Conservation (phyloP, 2,797 vertebrate species). For the Aselliscus stoliczkanus region DNA sequence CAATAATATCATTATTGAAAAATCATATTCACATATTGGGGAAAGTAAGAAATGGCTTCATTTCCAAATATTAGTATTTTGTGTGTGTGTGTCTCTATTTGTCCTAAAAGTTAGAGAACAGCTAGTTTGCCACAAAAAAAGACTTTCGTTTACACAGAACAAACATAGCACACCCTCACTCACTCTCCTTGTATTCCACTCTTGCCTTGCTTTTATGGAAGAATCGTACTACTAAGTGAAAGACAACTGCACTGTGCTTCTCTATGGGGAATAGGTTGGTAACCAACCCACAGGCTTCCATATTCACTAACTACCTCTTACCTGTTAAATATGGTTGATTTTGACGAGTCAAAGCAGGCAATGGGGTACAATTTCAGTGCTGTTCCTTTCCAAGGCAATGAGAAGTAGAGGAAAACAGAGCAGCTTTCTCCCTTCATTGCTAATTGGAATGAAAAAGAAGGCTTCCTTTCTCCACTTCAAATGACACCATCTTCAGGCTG, state of each 20-base stretch:
- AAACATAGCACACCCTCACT: background rate
- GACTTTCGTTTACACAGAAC: background rate
- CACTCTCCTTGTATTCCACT: background rate
- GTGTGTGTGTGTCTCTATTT: background rate
- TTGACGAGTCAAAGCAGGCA: background rate
- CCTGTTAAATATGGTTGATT: background rate
- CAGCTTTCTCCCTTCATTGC: background rate
- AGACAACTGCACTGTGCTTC: background rate
- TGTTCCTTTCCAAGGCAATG: background rate
- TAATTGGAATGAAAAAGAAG: constrained; percentile 43
- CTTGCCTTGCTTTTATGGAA: background rate
- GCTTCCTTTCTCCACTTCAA: constrained; percentile 57
- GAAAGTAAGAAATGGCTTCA: background rate
- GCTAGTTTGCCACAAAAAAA: background rate
- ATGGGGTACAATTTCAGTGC: background rate
- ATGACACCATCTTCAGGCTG: constrained; percentile 39
- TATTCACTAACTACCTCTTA: constrained; percentile 35
- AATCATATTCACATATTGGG: background rate
- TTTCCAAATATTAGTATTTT: background rate
- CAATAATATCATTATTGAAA: background rate
- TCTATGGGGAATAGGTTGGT: background rate
- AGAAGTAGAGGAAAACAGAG: background rate
- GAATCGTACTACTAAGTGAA: background rate
- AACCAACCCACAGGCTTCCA: constrained; percentile 13
- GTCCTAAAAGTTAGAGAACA: background rate